These are phyloP conservation scores for Platichthys stellatus DNA, from an alignment of 2,113 vertebrate genomes.

Conservation along the genomic window DNA sequence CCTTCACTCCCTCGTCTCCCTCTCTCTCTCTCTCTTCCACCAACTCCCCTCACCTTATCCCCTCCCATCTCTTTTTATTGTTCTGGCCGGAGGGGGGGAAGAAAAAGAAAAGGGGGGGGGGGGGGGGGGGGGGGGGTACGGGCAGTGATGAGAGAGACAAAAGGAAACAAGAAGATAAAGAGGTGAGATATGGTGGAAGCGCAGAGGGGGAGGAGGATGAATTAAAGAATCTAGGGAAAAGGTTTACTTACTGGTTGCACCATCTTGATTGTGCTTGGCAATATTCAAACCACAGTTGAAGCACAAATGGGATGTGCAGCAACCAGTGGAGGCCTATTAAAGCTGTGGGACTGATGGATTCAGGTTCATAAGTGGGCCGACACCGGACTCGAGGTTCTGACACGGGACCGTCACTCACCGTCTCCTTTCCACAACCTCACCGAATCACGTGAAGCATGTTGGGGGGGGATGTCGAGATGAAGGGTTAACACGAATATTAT, in stretches of 20 bases:
- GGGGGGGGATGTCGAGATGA: conserved; percentile 20
- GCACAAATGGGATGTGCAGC: neutral
- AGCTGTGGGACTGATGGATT: conserved; percentile 37
- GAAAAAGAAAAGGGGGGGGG: conserved; percentile 26
- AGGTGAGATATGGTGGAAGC: neutral
- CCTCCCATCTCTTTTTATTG: conserved; percentile 50
- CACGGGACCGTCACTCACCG: conserved; percentile 12
- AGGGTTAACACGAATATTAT: conserved; percentile 65
- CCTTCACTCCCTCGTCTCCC: conserved; percentile 13
- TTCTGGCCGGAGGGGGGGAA: too few species aligned
- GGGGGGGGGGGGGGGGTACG: conserved; percentile 17
- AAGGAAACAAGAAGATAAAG: neutral
- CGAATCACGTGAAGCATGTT: conserved; percentile 33
- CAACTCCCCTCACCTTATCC: conserved; percentile 17
- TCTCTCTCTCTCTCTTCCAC: neutral
- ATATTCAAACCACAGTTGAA: too few species aligned
- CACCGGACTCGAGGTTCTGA: conserved; percentile 45
- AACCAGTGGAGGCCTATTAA: conserved; percentile 23
- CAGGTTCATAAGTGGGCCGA: conserved; percentile 49
- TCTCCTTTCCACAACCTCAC: neutral
- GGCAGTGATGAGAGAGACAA: conserved; percentile 2
- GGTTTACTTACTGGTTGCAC: neutral
- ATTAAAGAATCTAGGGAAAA: neutral
- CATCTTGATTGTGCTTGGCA: too few species aligned
- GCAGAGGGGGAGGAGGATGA: neutral